Base-by-base conservation (phyloP, 2,797 vertebrate species). In the Lycodopsis pacificus region DNA sequence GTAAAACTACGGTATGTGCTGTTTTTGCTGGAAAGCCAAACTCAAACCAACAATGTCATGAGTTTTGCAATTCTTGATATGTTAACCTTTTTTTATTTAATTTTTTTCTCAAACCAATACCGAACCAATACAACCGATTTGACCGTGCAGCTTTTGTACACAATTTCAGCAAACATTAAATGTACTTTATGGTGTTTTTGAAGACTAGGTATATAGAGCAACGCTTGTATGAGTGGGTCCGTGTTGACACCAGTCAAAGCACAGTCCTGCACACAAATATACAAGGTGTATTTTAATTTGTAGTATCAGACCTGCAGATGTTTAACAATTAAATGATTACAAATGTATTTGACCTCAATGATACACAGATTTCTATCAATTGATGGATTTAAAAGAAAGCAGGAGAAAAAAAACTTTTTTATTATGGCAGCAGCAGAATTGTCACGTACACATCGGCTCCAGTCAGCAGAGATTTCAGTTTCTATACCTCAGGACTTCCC, bases 401-500 rank as follows among this genome's bases (percentile, higher is more conserved):
- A 17, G 32, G 6, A 36, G 9, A 27, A 19, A 65, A 61, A 19
- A 32, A 46, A n/a, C 10, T 30, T 1, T 76, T 62, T 36, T 64
- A 65, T 68, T 5, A 40, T 40, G 67, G 12, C 44, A 65, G 11
- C 67, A 53, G 7, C 56, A 69, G 32, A 22, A 38, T 68, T n/a
- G 30, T 65, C 11, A 0, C 22, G 59, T 66, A 63, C 67, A 65
- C 71, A 65, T 80, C 61, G 76, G 65, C 64, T 77, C 14, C 58
- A 67, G 66, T 62, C 48, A 64, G 54, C 48, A 53, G 12, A 72
- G 71, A 77, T 62, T 77, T 67, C 49, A 64, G 10, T 38, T 57
- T 71, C 40, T 22, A 34, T 57, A 80, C 76, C 44, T 12, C 77
- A 63, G 61, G 65, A 64, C 32, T 79, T 70, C 40, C 14, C 17